Evolutionary conservation across 2,888 invertebrate species (phyloP).

Genomic region (Xylocampa areola): DNA sequence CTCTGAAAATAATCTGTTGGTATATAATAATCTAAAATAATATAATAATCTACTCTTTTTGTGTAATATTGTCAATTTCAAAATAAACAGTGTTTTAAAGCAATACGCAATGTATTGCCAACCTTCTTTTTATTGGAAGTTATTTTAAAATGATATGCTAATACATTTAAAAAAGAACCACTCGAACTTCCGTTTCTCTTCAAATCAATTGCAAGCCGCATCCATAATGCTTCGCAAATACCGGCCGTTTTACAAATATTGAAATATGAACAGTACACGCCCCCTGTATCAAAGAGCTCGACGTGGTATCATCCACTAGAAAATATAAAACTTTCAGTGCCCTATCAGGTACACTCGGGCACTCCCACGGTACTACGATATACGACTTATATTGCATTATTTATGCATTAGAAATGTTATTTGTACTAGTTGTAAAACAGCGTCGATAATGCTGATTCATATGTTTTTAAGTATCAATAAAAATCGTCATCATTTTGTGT

Average conservation of each 20-base stretch:
- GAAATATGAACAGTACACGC: conserved; percentile 1
- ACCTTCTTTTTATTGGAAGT: no score
- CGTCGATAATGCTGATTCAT: neutral
- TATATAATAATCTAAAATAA: no score
- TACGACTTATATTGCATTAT: conserved; percentile 17
- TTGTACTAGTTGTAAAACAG: neutral
- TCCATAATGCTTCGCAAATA: conserved; percentile 27
- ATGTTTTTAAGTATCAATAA: neutral
- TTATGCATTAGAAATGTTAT: conserved; percentile 24
- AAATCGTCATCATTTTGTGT: neutral
- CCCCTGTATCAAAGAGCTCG: conserved; percentile 5
- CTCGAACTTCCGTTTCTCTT: neutral
- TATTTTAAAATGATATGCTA: neutral
- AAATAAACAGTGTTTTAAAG: no score
- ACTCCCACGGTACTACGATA: conserved; percentile 27
- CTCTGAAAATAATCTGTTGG: no score
- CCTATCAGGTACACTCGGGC: conserved; percentile 22
- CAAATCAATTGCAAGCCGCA: conserved; percentile 17
- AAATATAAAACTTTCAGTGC: conserved; percentile 14
- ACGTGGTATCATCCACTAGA: neutral
- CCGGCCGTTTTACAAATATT: conserved; percentile 6
- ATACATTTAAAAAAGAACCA: neutral
- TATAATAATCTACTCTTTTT: no score
- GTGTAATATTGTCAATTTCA: no score
- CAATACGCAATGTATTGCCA: no score